phyloP scores from a whole-genome alignment of 2,113 vertebrate species.

The Lepidothrix coronata region DNA sequence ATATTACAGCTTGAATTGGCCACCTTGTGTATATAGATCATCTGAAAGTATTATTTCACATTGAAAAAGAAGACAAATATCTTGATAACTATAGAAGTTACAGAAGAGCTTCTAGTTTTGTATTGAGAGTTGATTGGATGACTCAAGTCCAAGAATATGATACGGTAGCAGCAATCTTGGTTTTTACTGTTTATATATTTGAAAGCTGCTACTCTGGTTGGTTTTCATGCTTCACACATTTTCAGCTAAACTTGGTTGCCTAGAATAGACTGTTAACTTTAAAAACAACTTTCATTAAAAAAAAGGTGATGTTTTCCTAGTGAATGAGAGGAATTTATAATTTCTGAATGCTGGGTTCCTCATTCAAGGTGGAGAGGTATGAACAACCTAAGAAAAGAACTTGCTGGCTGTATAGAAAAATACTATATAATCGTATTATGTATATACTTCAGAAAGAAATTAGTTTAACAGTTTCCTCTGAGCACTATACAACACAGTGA shows the following conservation, averaged over 20 bases:
- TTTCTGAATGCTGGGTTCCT: slow-evolving; percentile 69
- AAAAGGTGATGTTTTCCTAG: slow-evolving; percentile 45
- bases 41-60: slow-evolving; percentile 98
- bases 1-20: slow-evolving; percentile 86
- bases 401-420: slow-evolving; percentile 89
- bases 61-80: slow-evolving; percentile 92
- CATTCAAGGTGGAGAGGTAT: slow-evolving; percentile 79
- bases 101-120: slow-evolving; percentile 92
- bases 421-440: slow-evolving; percentile 70
- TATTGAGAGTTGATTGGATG: slow-evolving; percentile 78
- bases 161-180: slow-evolving; percentile 62
- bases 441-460: slow-evolving; percentile 78
- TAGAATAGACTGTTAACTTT: slow-evolving; percentile 86
- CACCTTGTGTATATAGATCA: slow-evolving; percentile 93
- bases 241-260: slow-evolving; percentile 70
- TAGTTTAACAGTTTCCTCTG: slow-evolving; percentile 82
- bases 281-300: slow-evolving; percentile 73
- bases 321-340: slow-evolving; percentile 51
- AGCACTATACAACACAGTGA: slow-evolving; percentile 84
- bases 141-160: slow-evolving; percentile 60
- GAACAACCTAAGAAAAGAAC: slow-evolving; percentile 87
- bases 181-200: slow-evolving; percentile 72
- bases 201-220: slow-evolving; percentile 68
- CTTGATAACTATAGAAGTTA: slow-evolving; percentile 87
- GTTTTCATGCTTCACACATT: slow-evolving; percentile 62